Conservation (phyloP, 2,113 vertebrate genomes). For the Melanostigma gelatinosum region DNA sequence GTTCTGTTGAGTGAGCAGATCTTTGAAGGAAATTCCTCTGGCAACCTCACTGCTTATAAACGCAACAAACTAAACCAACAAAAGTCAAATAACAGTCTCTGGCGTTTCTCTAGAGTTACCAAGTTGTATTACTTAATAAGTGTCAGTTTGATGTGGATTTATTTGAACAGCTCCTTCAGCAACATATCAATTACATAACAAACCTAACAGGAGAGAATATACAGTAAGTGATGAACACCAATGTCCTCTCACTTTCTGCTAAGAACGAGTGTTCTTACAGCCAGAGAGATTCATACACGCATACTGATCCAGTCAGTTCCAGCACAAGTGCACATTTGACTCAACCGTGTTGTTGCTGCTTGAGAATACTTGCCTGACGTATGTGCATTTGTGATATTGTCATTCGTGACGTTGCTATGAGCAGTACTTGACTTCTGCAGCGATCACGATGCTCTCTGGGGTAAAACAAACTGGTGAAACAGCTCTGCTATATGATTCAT, state of each 20-base stretch:
- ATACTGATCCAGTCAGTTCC: neutral
- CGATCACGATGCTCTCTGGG: constrained; percentile 48
- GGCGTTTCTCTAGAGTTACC: neutral
- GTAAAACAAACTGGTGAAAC: neutral
- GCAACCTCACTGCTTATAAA: neutral
- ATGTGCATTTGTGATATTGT: neutral
- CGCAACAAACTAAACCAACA: neutral
- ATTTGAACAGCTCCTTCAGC: neutral
- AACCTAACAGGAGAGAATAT: no score
- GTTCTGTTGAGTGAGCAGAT: neutral
- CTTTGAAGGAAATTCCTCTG: neutral
- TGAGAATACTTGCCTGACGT: neutral
- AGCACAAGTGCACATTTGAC: neutral
- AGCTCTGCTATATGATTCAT: constrained; percentile 57
- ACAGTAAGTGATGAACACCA: neutral
- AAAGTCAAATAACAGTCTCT: neutral
- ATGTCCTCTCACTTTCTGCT: neutral
- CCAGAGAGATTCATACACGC: neutral
- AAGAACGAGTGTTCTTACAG: neutral
- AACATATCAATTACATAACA: neutral
- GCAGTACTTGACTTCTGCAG: neutral
- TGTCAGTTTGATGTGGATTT: neutral
- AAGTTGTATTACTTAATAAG: neutral
- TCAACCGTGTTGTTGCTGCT: neutral
- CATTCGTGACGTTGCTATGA: constrained; percentile 2